phyloP scores from a whole-genome alignment of 2,888 invertebrate species.

The Brenthis hecate region DNA sequence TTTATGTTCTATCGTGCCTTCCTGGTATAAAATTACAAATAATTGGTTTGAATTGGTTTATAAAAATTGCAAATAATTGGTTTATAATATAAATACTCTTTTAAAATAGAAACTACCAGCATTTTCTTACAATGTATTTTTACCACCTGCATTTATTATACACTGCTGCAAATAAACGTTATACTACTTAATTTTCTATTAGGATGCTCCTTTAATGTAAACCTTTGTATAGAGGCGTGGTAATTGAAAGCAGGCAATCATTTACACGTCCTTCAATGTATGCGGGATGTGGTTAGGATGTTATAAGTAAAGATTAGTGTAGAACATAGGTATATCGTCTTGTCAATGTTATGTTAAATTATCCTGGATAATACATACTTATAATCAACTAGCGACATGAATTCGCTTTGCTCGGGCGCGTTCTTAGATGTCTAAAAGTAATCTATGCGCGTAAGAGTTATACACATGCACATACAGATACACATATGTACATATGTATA shows the following conservation, averaged over 20 bases:
- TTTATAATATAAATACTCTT: no score
- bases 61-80: no score
- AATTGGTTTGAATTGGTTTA: no score
- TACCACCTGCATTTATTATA: background rate
- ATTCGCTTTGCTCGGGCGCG: background rate
- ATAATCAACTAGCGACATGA: background rate
- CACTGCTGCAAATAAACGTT: background rate
- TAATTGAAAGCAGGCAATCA: constrained; percentile 22
- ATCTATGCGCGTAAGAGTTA: no score
- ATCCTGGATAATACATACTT: background rate
- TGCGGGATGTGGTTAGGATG: constrained; percentile 20
- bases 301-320: constrained; percentile 19
- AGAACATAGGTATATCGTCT: constrained; percentile 15
- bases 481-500: no score
- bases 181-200: constrained; percentile 7
- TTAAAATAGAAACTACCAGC: no score
- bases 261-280: constrained; percentile 30
- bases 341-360: constrained; percentile 14
- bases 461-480: no score
- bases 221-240: constrained; percentile 24
- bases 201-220: constrained; percentile 22
- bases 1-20: no score
- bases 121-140: background rate
- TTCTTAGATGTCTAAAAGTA: background rate
- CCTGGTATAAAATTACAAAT: no score